Conservation (phyloP, 2,797 vertebrate genomes). For the Scolopax bukidnonensis region DNA sequence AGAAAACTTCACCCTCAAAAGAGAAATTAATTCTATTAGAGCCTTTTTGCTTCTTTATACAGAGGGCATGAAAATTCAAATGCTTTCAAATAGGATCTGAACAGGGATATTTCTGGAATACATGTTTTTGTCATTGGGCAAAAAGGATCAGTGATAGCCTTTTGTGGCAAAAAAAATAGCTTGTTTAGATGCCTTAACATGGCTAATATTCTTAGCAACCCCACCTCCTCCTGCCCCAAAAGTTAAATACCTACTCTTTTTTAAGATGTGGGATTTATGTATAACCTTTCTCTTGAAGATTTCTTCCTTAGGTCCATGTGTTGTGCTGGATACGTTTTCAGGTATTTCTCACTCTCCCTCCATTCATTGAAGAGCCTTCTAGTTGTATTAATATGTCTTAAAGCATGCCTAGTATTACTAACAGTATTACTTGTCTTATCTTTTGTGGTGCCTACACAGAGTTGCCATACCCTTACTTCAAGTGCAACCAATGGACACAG, state of each 20-base stretch:
- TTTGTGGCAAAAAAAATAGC: not conserved
- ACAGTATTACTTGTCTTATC: not conserved
- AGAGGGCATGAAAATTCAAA: not conserved
- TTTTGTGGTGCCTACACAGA: not conserved
- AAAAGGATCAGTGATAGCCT: not conserved
- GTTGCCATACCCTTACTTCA: not conserved
- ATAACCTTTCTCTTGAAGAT: not conserved
- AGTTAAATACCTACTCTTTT: not conserved
- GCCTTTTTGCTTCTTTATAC: not conserved
- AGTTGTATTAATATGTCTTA: not conserved
- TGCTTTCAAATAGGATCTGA: not conserved
- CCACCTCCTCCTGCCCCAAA: fast-evolving
- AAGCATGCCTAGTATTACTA: not conserved
- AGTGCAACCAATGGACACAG: not conserved
- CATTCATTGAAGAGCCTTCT: not conserved
- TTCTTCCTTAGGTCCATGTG: not conserved
- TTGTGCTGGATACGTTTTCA: not conserved
- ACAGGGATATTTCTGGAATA: not conserved
- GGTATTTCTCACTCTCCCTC: not conserved
- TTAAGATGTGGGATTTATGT: not conserved
- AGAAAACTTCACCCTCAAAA: not conserved
- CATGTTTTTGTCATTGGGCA: not conserved
- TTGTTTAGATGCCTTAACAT: not conserved
- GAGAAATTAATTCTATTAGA: not conserved
- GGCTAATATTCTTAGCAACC: not conserved